Evolutionary conservation across 2,113 vertebrate species (phyloP).

Genomic region (Bubo bubo): DNA sequence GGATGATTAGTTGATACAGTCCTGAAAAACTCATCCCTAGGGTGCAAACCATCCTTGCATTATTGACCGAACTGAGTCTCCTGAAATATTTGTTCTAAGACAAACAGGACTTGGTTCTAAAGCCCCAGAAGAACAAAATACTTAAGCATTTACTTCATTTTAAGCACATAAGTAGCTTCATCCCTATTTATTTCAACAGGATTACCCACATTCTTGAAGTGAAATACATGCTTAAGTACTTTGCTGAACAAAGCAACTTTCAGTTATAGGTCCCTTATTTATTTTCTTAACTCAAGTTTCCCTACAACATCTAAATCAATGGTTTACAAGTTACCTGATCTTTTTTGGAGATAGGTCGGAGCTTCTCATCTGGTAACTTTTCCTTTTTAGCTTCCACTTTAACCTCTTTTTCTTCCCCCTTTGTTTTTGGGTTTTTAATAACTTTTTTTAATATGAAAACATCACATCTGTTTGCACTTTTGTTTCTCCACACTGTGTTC

Average conservation of each 20-base stretch:
- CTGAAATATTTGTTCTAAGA: background rate
- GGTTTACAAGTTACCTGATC: slow-evolving; percentile 76
- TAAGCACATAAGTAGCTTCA: slow-evolving; percentile 2
- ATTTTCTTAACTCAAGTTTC: background rate
- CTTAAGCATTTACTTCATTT: background rate
- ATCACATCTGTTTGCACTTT: background rate
- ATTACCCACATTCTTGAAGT: background rate
- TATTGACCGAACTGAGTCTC: background rate
- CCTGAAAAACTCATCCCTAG: slow-evolving; percentile 5
- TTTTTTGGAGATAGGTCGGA: slow-evolving; percentile 65
- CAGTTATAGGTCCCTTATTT: background rate
- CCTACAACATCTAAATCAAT: background rate
- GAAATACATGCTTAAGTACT: background rate
- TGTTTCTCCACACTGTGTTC: slow-evolving; percentile 21
- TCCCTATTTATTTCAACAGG: slow-evolving; percentile 12
- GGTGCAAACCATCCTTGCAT: background rate
- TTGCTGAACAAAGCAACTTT: background rate
- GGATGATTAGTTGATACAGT: background rate
- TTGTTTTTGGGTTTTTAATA: slow-evolving; percentile 51
- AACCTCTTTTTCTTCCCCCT: slow-evolving; percentile 80
- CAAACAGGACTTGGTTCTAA: slow-evolving; percentile 13
- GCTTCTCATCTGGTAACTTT: slow-evolving; percentile 74
- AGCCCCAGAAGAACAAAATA: background rate
- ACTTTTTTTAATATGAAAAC: slow-evolving; percentile 48
- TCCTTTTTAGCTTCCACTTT: slow-evolving; percentile 75